These are phyloP conservation scores for Scylla paramamosain DNA, from an alignment of 1,140 invertebrate species.

Conservation along the genomic window DNA sequence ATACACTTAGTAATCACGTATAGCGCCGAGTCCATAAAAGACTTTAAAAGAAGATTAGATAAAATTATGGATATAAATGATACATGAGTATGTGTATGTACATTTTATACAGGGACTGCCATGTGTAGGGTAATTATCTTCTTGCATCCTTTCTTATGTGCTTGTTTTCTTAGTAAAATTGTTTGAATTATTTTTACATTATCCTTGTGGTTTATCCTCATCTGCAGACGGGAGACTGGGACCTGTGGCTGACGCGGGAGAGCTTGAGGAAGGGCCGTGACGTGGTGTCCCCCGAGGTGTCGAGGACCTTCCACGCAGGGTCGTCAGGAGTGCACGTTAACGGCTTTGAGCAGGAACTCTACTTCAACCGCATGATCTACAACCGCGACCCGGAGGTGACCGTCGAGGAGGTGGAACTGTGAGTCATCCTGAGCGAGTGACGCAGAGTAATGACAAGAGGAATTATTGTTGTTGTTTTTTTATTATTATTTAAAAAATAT, in stretches of 20 bases:
- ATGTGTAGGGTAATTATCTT: too few relatives aligned
- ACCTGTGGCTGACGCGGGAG: slow-evolving; percentile 72
- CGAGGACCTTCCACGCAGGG: slow-evolving; percentile 72
- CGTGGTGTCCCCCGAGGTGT: slow-evolving; percentile 72
- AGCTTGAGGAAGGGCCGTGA: slow-evolving; percentile 64
- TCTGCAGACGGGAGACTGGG: slow-evolving; percentile 68
- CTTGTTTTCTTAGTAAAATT: too few relatives aligned
- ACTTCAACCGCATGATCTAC: slow-evolving; percentile 68
- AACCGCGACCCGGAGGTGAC: slow-evolving; percentile 33
- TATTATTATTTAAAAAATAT: background rate
- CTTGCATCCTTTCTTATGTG: too few relatives aligned
- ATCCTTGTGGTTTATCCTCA: too few relatives aligned
- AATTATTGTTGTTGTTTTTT: background rate
- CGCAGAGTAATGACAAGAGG: background rate
- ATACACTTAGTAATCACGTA: too few relatives aligned
- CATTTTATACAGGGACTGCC: too few relatives aligned
- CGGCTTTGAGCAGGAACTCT: slow-evolving; percentile 66
- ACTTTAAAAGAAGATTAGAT: too few relatives aligned
- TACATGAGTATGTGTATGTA: too few relatives aligned
- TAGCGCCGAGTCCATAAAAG: too few relatives aligned
- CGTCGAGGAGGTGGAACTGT: slow-evolving; percentile 39
- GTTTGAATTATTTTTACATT: too few relatives aligned
- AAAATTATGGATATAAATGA: too few relatives aligned
- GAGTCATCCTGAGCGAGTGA: background rate
- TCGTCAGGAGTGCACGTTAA: slow-evolving; percentile 69